Evolutionary conservation across 2,797 vertebrate species (phyloP).

Genomic region (Mergus octosetaceus): DNA sequence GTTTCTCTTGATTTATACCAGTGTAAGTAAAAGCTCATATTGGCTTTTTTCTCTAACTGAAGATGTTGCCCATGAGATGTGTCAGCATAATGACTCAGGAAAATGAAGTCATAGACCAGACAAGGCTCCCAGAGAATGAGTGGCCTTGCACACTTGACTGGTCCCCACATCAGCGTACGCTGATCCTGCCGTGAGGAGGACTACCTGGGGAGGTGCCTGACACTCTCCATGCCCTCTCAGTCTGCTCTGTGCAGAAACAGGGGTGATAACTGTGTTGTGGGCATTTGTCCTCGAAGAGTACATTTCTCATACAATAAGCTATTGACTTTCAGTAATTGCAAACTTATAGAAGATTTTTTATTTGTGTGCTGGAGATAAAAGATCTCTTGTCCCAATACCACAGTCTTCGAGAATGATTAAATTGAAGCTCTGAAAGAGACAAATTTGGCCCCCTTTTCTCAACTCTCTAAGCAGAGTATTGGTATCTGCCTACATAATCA

Average conservation of each 20-base stretch:
- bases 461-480: not conserved
- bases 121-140: constrained; percentile 5
- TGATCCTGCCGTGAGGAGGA: not conserved
- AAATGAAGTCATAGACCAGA: constrained; percentile 56
- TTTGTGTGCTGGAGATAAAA: constrained; percentile 45
- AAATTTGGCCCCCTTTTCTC: not conserved
- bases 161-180: not conserved
- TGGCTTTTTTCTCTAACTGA: constrained; percentile 61
- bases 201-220: constrained; percentile 59
- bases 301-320: constrained; percentile 61
- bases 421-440: not conserved
- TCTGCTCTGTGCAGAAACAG: constrained; percentile 49
- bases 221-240: constrained; percentile 14
- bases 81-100: constrained; percentile 57
- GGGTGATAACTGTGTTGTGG: constrained; percentile 66
- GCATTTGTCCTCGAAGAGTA: constrained; percentile 56
- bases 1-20: constrained; percentile 49
- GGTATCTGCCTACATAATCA: not conserved
- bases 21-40: constrained; percentile 41
- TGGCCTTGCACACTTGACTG: constrained; percentile 56
- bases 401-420: not conserved
- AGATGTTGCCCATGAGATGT: constrained; percentile 60
- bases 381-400: constrained; percentile 8
- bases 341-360: constrained; percentile 64
- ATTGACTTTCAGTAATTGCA: constrained; percentile 65